phyloP scores from a whole-genome alignment of 2,113 vertebrate genomes.

The Leucosticte australis region DNA sequence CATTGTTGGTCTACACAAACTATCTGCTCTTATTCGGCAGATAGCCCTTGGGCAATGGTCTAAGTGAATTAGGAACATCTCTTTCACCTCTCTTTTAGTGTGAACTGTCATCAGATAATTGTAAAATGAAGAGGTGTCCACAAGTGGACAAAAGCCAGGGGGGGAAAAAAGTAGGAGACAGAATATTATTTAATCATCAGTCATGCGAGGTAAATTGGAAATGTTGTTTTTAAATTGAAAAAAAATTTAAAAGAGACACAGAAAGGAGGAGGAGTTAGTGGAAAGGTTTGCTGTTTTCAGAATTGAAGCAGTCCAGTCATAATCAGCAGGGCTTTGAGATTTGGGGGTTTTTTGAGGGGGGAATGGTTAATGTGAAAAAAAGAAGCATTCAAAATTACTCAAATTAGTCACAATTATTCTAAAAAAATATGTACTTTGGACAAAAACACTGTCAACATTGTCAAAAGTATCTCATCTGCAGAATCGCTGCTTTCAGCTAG shows the following conservation, averaged over 20 bases:
- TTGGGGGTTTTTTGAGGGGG: background rate
- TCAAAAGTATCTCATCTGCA: background rate
- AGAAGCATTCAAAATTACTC: background rate
- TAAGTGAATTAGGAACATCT: background rate
- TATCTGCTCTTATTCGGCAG: background rate
- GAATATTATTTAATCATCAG: background rate
- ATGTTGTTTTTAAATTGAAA: background rate
- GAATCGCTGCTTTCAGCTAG: background rate
- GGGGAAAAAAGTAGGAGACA: rapidly evolving
- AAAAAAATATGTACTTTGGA: background rate
- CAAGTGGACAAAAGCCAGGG: background rate
- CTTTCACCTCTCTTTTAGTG: background rate
- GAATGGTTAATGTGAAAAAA: background rate
- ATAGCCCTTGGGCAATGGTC: background rate
- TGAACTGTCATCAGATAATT: background rate
- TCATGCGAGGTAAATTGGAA: background rate
- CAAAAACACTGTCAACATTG: background rate
- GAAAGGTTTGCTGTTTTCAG: background rate
- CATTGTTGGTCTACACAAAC: background rate
- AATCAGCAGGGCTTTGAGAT: background rate
- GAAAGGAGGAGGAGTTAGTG: background rate
- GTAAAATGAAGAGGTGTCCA: background rate
- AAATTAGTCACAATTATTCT: background rate
- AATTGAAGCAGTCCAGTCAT: background rate
- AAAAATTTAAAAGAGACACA: background rate